Evolutionary conservation across 1,140 invertebrate genomes (phyloP).

Genomic region (Druon quercuslanigerum): DNA sequence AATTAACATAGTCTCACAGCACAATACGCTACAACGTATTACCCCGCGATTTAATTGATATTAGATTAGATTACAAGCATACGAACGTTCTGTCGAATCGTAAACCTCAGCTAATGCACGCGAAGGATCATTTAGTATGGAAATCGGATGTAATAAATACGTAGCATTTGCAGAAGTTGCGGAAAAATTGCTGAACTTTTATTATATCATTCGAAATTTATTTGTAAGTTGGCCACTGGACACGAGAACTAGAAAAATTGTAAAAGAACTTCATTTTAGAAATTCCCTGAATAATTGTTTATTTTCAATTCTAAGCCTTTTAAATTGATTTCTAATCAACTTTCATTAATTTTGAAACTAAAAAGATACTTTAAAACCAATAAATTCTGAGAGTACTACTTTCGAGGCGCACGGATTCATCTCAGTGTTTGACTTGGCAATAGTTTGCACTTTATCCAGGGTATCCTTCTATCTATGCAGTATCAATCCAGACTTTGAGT

Average conservation of each 20-base stretch:
- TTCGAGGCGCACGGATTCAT: constrained; percentile 19
- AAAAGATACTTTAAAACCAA: constrained; percentile 2
- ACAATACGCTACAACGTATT: constrained; percentile 15
- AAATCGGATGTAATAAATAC: neutral
- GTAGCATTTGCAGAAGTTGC: neutral
- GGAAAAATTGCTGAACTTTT: too few relatives aligned
- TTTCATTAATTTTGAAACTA: neutral
- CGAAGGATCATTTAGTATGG: neutral
- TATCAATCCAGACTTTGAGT: constrained; percentile 24
- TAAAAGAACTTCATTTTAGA: too few relatives aligned
- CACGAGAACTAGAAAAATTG: too few relatives aligned
- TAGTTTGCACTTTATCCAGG: constrained; percentile 28
- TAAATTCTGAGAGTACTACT: neutral
- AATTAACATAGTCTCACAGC: constrained; percentile 23
- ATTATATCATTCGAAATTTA: too few relatives aligned
- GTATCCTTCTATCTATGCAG: constrained; percentile 9
- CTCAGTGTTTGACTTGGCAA: constrained; percentile 19
- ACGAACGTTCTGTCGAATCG: neutral
- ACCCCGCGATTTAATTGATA: constrained; percentile 19
- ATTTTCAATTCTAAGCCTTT: too few relatives aligned
- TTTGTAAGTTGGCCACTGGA: too few relatives aligned
- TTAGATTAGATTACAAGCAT: constrained; percentile 29
- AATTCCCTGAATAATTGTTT: too few relatives aligned
- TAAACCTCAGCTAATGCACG: constrained; percentile 1
- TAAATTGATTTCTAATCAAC: neutral